Percentiles rank a stretch among this genome's conserved stretches.
These are phyloP conservation scores for Aspidoscelis tigris DNA, from an alignment of 2,113 vertebrate genomes.

Conservation along the genomic window DNA sequence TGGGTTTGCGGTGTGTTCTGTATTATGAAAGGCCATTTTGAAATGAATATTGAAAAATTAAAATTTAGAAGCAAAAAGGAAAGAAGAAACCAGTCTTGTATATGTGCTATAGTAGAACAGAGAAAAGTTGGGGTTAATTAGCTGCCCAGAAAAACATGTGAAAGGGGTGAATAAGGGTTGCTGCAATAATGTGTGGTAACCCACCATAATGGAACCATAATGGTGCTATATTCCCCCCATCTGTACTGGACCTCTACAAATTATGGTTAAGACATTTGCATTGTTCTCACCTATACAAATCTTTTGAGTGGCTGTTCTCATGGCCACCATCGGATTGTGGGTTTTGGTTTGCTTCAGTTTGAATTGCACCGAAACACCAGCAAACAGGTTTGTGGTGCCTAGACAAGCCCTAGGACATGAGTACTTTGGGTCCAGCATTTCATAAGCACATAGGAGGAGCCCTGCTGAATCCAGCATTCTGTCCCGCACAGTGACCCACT, in stretches of 20 bases:
- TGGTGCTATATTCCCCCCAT: no score
- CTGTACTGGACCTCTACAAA: not conserved
- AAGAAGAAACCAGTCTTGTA: not conserved
- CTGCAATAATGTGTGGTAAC: no score
- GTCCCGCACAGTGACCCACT: no score
- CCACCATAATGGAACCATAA: no score
- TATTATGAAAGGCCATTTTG: not conserved
- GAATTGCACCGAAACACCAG: no score
- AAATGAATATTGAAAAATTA: not conserved
- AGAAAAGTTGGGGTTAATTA: no score
- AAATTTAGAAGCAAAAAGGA: not conserved
- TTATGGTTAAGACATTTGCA: not conserved
- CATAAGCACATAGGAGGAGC: no score
- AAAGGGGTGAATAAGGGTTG: not conserved
- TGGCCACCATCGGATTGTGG: not conserved
- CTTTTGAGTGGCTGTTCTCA: not conserved
- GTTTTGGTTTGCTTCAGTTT: no score
- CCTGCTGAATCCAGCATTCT: no score
- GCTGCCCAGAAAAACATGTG: not conserved
- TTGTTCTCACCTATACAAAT: not conserved
- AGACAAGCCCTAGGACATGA: no score
- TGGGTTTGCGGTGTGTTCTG: not conserved
- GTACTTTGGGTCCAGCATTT: no score
- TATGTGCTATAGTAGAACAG: not conserved
- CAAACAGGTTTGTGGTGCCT: no score